Evolutionary conservation across 2,797 vertebrate species (phyloP).

Genomic region (Sardinella longiceps): DNA sequence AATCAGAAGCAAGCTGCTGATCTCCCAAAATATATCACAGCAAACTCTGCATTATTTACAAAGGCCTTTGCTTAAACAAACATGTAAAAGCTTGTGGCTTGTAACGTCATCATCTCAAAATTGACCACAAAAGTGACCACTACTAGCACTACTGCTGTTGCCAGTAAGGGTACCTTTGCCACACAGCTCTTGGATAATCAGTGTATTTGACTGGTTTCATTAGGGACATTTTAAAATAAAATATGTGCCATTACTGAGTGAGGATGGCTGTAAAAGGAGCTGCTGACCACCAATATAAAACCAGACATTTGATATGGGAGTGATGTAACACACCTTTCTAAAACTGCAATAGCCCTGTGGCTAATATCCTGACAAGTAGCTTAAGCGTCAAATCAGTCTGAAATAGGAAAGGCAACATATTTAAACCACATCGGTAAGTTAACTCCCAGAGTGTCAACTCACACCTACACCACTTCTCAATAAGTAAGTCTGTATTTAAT

Average conservation of each 20-base stretch:
- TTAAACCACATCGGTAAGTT: constrained; percentile 27
- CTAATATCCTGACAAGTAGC: constrained; percentile 29
- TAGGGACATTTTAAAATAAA: background rate
- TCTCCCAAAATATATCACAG: background rate
- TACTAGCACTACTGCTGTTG: background rate
- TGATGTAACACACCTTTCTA: background rate
- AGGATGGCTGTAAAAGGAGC: background rate
- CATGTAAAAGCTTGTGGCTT: background rate
- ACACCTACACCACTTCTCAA: constrained; percentile 1
- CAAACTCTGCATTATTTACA: background rate
- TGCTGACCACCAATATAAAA: background rate
- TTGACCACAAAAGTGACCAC: background rate
- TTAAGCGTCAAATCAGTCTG: constrained; percentile 31
- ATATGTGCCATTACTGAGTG: background rate
- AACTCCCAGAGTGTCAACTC: background rate
- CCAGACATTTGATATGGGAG: background rate
- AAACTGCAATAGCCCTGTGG: background rate
- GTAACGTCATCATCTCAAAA: background rate
- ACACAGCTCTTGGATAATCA: background rate
- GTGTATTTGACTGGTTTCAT: background rate
- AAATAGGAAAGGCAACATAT: constrained; percentile 32
- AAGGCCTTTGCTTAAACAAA: background rate
- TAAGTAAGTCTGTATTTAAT: background rate
- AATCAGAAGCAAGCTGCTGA: background rate
- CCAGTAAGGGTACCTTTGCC: background rate